These are phyloP conservation scores for Eudyptes chrysolophus DNA, from an alignment of 2,113 vertebrate genomes.

Conservation along the genomic window DNA sequence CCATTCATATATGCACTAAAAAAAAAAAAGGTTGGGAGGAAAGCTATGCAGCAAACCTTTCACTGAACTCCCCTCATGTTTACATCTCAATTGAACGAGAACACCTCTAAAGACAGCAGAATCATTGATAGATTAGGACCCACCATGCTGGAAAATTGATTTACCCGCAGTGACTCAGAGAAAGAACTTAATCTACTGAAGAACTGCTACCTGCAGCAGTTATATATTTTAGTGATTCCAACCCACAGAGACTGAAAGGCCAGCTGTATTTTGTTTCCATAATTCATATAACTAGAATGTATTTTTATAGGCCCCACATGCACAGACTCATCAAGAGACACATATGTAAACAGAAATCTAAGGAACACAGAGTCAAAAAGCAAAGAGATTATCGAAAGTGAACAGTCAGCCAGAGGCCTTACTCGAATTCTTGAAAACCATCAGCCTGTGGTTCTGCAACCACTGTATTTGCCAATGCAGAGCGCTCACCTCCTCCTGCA, in stretches of 20 bases:
- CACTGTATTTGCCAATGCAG: rapidly evolving
- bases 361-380: not conserved
- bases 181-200: not conserved
- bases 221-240: not conserved
- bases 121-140: not conserved
- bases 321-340: not conserved
- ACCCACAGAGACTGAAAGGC: not conserved
- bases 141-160: not conserved
- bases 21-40: not conserved
- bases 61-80: not conserved
- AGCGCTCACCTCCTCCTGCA: not conserved
- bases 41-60: not conserved
- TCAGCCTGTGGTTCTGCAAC: not conserved
- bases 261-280: not conserved
- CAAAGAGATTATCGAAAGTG: not conserved
- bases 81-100: not conserved
- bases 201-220: not conserved
- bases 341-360: not conserved
- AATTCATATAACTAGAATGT: not conserved
- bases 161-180: not conserved
- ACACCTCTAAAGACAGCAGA: not conserved
- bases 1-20: not conserved
- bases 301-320: not conserved
- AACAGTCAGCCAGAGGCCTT: not conserved
- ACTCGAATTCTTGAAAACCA: not conserved